Conservation (phyloP, 2,888 invertebrate genomes). For the Tipula unca region DNA sequence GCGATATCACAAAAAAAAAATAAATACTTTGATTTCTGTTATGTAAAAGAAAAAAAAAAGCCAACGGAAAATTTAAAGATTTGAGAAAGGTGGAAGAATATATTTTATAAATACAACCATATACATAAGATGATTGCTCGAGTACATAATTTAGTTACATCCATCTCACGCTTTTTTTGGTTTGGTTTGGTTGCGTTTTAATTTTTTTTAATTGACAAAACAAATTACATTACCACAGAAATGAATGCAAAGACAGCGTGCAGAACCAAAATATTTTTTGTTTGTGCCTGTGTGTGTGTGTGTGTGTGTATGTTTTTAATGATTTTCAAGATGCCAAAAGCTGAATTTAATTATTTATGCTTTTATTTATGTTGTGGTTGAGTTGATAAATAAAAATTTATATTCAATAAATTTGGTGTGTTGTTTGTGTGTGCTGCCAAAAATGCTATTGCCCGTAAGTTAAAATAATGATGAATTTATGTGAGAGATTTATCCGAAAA, state of each 20-base stretch:
- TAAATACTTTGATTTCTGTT: not conserved
- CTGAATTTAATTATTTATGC: constrained; percentile 14
- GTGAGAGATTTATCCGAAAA: not conserved
- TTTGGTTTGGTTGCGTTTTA: not conserved
- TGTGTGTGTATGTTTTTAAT: not conserved
- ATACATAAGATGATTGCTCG: not conserved
- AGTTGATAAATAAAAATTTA: not conserved
- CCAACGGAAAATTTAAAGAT: not conserved
- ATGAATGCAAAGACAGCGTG: not conserved
- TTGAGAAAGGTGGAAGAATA: not conserved
- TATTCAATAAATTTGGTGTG: not conserved
- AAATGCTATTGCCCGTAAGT: not conserved
- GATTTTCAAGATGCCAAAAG: constrained; percentile 1
- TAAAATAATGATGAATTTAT: not conserved
- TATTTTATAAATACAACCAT: not conserved
- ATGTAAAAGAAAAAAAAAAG: not conserved
- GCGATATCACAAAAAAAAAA: not conserved
- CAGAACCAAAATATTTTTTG: not conserved
- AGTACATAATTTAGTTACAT: not conserved
- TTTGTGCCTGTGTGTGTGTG: too few species aligned
- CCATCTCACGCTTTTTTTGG: not conserved
- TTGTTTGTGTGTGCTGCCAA: not conserved
- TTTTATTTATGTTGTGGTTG: constrained; percentile 14
- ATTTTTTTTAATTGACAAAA: not conserved
- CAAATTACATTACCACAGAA: constrained; percentile 4